Conservation (phyloP, 2,113 vertebrate genomes). For the Pelecanoides urinatrix region DNA sequence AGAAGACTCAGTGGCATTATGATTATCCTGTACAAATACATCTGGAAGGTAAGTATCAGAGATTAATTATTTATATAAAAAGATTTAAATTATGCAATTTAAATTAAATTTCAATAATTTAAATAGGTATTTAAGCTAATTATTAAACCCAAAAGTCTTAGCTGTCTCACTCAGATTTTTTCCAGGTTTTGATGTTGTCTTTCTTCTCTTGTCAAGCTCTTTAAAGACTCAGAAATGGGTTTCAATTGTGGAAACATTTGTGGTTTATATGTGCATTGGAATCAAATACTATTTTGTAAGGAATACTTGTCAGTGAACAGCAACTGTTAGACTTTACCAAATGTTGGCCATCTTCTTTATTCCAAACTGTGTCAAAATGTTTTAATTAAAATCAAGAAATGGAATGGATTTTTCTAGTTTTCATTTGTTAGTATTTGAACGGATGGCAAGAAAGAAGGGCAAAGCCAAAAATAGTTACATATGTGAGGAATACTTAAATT, state of each 20-base stretch:
- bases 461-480: not conserved
- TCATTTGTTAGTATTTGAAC: not conserved
- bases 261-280: not conserved
- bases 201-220: not conserved
- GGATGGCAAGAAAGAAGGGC: not conserved
- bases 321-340: not conserved
- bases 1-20: not conserved
- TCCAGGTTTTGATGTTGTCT: not conserved
- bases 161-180: not conserved
- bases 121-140: not conserved
- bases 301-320: not conserved
- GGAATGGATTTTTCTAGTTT: not conserved
- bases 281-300: not conserved
- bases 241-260: not conserved
- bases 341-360: not conserved
- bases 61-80: not conserved
- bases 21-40: not conserved
- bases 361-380: not conserved
- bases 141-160: not conserved
- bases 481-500: not conserved
- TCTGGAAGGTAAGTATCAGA: not conserved
- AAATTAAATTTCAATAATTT: not conserved
- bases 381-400: not conserved
- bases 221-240: not conserved
- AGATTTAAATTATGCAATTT: not conserved